Evolutionary conservation across 2,113 vertebrate genomes (phyloP).

Genomic region (Cranoglanis bouderius): DNA sequence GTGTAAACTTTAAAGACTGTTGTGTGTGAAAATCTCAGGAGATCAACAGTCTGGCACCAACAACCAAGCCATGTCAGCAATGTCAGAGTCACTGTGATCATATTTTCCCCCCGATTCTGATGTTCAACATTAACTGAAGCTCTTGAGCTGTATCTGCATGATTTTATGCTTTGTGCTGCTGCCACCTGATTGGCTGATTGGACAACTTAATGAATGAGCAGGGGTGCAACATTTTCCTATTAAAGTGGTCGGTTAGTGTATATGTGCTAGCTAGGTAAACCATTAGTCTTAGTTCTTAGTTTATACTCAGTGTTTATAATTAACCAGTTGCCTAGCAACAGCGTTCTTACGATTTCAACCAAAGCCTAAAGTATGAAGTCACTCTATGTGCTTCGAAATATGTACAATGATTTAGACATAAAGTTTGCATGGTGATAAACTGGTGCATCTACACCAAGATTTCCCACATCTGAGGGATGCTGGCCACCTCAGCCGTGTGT

Average conservation of each 20-base stretch:
- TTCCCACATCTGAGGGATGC: constrained; percentile 11
- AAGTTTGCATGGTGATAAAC: not conserved
- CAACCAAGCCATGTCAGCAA: not conserved
- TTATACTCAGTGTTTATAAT: not conserved
- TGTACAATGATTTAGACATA: not conserved
- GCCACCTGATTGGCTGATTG: not conserved
- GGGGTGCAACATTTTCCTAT: not conserved
- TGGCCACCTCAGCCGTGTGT: not conserved
- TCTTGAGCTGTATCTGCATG: not conserved
- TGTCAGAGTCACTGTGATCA: not conserved
- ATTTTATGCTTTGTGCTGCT: not conserved
- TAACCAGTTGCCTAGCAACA: not conserved
- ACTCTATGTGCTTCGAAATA: not conserved
- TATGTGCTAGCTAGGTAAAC: not conserved
- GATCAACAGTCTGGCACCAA: not conserved
- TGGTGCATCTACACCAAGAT: not conserved
- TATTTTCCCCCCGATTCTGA: not conserved
- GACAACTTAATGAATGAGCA: not conserved
- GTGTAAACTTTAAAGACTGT: not conserved
- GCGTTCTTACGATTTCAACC: not conserved
- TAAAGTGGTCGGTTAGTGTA: not conserved
- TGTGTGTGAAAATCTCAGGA: not conserved
- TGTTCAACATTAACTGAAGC: not conserved
- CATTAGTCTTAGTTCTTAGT: not conserved
- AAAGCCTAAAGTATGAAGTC: not conserved